Conservation (phyloP, 2,888 invertebrate species). For the Amphipoea lucens region DNA sequence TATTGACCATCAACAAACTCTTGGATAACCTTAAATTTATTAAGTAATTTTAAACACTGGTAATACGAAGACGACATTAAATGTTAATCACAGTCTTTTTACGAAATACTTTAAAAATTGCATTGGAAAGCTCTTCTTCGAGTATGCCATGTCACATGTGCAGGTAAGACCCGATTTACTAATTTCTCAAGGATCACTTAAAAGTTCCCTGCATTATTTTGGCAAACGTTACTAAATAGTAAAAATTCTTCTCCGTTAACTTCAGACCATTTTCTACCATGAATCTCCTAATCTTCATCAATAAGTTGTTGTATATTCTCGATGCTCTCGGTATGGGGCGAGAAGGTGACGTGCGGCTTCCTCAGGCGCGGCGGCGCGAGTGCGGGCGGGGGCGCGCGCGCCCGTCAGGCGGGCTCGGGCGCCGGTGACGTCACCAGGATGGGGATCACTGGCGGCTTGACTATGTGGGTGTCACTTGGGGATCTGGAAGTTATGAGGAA, state of each 20-base stretch:
- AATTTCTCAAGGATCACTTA: not conserved
- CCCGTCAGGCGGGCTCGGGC: slow-evolving; percentile 81
- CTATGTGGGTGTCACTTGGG: slow-evolving; percentile 80
- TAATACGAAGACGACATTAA: slow-evolving; percentile 12
- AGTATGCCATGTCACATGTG: not conserved
- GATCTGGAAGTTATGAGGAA: slow-evolving; percentile 74
- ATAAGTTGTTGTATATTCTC: slow-evolving; percentile 68
- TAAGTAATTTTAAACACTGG: slow-evolving; percentile 39
- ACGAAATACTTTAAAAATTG: slow-evolving; percentile 34
- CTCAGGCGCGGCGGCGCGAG: slow-evolving; percentile 56
- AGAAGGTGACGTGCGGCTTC: slow-evolving; percentile 72
- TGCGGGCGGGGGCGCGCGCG: slow-evolving; percentile 70
- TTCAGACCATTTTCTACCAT: slow-evolving; percentile 32
- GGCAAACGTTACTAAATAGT: not conserved
- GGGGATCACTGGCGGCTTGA: slow-evolving; percentile 79
- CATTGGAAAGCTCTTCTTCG: slow-evolving; percentile 15
- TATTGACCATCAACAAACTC: slow-evolving; percentile 25
- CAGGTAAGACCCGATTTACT: not conserved
- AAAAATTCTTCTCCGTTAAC: not conserved
- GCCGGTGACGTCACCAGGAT: slow-evolving; percentile 86
- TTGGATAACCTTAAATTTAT: slow-evolving; percentile 20
- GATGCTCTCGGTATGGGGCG: slow-evolving; percentile 67
- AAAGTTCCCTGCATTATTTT: not conserved
- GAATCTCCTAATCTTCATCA: slow-evolving; percentile 61
- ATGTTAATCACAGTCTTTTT: slow-evolving; percentile 34